These are phyloP conservation scores for Saccostrea glomerata DNA, from an alignment of 1,140 invertebrate genomes.

Conservation along the genomic window DNA sequence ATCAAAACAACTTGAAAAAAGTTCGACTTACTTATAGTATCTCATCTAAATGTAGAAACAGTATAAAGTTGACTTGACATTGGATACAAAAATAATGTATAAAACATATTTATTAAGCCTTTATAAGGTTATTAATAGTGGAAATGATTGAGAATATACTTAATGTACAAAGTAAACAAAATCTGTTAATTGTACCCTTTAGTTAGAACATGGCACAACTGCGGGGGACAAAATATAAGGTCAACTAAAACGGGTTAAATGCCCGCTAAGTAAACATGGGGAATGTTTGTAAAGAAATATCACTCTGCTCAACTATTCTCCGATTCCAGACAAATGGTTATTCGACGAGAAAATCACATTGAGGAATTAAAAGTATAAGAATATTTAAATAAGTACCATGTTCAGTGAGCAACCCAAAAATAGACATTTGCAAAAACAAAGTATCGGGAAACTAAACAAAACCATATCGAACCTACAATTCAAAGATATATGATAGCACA, in stretches of 20 bases:
- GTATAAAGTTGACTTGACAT: not conserved
- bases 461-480: not conserved
- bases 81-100: not conserved
- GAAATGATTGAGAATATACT: not conserved
- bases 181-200: not conserved
- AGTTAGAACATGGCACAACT: not conserved
- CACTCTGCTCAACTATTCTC: not conserved
- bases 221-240: slow-evolving; percentile 10
- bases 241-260: slow-evolving; percentile 7
- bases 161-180: not conserved
- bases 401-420: not conserved
- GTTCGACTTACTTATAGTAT: too few relatives aligned
- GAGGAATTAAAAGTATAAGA: slow-evolving; percentile 9
- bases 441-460: not conserved
- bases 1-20: too few relatives aligned
- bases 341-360: not conserved
- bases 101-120: not conserved
- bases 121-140: not conserved
- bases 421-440: not conserved
- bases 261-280: not conserved
- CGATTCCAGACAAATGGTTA: not conserved
- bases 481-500: not conserved
- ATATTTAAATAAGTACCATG: not conserved
- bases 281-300: slow-evolving; percentile 10
- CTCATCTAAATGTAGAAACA: too few relatives aligned